Evolutionary conservation across 2,113 vertebrate genomes (phyloP).

Genomic region (Salvelinus sp.): DNA sequence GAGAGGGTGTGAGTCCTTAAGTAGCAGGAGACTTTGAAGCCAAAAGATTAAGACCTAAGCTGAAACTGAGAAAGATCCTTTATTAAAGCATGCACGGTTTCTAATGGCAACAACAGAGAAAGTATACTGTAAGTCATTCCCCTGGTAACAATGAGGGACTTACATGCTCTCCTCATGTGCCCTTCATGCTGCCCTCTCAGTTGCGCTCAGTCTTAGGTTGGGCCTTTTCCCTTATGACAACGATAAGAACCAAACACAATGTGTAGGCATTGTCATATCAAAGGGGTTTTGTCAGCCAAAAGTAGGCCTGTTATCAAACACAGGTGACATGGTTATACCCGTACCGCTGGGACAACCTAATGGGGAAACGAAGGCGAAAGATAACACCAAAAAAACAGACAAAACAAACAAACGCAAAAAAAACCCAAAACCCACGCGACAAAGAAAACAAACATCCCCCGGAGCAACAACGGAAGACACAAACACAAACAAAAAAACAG

Average conservation of each 20-base stretch:
- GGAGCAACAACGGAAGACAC: too few species aligned
- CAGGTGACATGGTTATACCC: neutral
- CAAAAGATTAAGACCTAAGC: neutral
- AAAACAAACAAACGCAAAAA: too few species aligned
- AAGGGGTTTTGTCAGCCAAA: neutral
- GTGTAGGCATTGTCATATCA: neutral
- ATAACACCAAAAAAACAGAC: too few species aligned
- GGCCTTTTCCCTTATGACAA: neutral
- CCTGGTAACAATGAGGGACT: neutral
- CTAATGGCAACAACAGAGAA: neutral
- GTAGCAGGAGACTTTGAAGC: neutral
- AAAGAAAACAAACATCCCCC: too few species aligned
- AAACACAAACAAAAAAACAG: too few species aligned
- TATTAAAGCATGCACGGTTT: neutral
- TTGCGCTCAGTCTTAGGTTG: too few species aligned
- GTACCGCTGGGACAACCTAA: neutral
- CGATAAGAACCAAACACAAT: neutral
- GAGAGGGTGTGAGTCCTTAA: neutral
- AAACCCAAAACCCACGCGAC: too few species aligned
- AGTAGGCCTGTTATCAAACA: neutral
- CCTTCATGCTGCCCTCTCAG: neutral
- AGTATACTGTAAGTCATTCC: neutral
- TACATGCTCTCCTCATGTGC: neutral
- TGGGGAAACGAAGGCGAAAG: neutral
- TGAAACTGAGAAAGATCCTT: neutral